A percentile compares a stretch with the other conserved stretches of the same genome.
phyloP scores from a whole-genome alignment of 2,797 vertebrate genomes.

The Selene dorsalis region DNA sequence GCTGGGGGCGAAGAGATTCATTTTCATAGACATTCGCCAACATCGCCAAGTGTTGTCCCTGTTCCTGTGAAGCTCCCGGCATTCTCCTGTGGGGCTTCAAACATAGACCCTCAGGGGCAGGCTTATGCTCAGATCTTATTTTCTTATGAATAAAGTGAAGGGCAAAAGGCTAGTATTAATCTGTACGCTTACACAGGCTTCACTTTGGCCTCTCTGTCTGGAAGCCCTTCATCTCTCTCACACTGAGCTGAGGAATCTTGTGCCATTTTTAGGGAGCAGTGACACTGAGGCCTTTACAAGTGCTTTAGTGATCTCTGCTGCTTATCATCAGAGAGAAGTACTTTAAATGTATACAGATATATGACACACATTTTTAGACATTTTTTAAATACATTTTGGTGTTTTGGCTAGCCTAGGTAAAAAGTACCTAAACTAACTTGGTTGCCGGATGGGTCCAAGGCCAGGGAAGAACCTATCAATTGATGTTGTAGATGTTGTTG shows the following conservation, averaged over 20 bases:
- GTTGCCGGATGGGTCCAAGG: no score
- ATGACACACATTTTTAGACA: slow-evolving; percentile 2
- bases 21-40: slow-evolving; percentile 28
- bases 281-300: slow-evolving; percentile 42
- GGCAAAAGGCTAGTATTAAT: slow-evolving; percentile 56
- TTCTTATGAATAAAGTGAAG: slow-evolving; percentile 52
- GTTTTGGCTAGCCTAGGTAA: no score
- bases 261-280: slow-evolving; percentile 39
- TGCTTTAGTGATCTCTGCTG: slow-evolving; percentile 11
- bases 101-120: slow-evolving; percentile 46
- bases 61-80: slow-evolving; percentile 25
- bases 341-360: slow-evolving; percentile 24
- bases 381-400: not conserved
- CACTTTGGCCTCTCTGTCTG: slow-evolving; percentile 50
- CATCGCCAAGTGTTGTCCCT: slow-evolving; percentile 25
- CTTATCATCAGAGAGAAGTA: slow-evolving; percentile 4
- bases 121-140: slow-evolving; percentile 61
- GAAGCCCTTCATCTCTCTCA: slow-evolving; percentile 47
- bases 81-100: slow-evolving; percentile 33
- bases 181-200: slow-evolving; percentile 42
- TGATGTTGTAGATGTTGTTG: no score
- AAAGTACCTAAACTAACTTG: no score
- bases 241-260: slow-evolving; percentile 24
- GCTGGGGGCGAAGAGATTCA: slow-evolving; percentile 19
- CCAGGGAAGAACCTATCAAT: no score